A percentile compares a stretch with the other conserved stretches of the same genome.
These are phyloP conservation scores for Drosophila heteroneura DNA, from an alignment of 2,888 invertebrate genomes.

Conservation along the genomic window DNA sequence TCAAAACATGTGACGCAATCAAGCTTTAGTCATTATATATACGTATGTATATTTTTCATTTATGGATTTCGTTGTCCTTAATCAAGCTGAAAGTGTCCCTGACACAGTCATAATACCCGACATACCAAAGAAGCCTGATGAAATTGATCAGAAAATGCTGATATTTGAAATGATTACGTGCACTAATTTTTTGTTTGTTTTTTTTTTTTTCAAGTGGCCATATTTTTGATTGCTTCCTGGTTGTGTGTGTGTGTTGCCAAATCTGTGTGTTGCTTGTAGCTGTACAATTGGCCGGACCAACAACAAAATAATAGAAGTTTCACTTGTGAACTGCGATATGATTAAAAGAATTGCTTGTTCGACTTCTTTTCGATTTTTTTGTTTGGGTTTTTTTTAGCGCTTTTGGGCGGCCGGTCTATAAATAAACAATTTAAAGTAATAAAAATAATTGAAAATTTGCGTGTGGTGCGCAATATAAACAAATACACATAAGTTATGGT, in stretches of 20 bases:
- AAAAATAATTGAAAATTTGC: constrained; percentile 51
- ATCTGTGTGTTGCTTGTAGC: constrained; percentile 20
- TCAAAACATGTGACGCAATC: constrained; percentile 1
- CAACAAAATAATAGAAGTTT: constrained; percentile 34
- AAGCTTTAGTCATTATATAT: not conserved
- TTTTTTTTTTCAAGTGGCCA: constrained; percentile 24
- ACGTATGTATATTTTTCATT: not conserved
- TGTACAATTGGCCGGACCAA: constrained; percentile 24
- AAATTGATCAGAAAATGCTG: constrained; percentile 10
- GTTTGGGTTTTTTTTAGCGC: not conserved
- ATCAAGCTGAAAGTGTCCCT: not conserved
- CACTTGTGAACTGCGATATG: constrained; percentile 56
- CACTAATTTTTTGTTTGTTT: constrained; percentile 2
- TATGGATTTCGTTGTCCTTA: not conserved
- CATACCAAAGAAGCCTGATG: not conserved
- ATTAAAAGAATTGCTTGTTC: constrained; percentile 36
- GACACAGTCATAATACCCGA: not conserved
- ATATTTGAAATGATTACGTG: constrained; percentile 29
- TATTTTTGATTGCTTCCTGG: constrained; percentile 36
- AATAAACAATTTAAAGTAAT: constrained; percentile 45
- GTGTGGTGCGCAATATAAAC: constrained; percentile 45
- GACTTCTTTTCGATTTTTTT: not conserved
- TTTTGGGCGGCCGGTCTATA: constrained; percentile 10
- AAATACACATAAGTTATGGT: constrained; percentile 27
- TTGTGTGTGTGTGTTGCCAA: constrained; percentile 14